A percentile compares a stretch with the other conserved stretches of the same genome.
phyloP scores from a whole-genome alignment of 2,888 invertebrate genomes.

The Cactoblastis cactorum region DNA sequence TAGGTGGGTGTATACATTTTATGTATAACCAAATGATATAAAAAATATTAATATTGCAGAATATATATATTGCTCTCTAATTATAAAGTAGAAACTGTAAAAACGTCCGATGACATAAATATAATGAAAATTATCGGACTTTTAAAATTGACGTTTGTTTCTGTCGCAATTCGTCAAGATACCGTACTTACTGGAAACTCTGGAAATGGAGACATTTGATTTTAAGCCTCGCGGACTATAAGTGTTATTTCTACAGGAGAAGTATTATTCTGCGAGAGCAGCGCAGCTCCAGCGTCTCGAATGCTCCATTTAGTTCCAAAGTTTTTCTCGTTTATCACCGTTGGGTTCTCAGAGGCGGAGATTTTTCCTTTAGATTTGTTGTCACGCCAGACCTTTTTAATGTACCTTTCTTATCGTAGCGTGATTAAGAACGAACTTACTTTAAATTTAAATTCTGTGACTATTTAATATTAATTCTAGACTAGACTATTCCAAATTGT shows the following conservation, averaged over 20 bases:
- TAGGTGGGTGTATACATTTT: constrained; percentile 10
- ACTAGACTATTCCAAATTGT: too few species aligned
- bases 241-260: constrained; percentile 77
- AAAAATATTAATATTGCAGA: too few species aligned
- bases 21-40: too few species aligned
- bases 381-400: constrained; percentile 80
- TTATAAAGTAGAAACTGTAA: too few species aligned
- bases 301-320: constrained; percentile 80
- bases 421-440: constrained; percentile 68
- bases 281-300: constrained; percentile 75
- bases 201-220: constrained; percentile 73
- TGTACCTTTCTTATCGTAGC: constrained; percentile 75
- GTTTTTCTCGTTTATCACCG: constrained; percentile 80
- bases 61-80: too few species aligned
- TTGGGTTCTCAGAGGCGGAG: constrained; percentile 77
- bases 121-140: constrained; percentile 25
- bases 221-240: constrained; percentile 78
- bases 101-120: constrained; percentile 18
- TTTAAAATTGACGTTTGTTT: constrained; percentile 50
- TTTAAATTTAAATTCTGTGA: constrained; percentile 39
- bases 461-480: constrained; percentile 10
- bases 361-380: constrained; percentile 80
- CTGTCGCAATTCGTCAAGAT: constrained; percentile 56
- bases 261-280: constrained; percentile 77
- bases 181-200: constrained; percentile 56